These are phyloP conservation scores for Arctocebus calabarensis DNA, from an alignment of 2,797 vertebrate species.

Conservation along the genomic window DNA sequence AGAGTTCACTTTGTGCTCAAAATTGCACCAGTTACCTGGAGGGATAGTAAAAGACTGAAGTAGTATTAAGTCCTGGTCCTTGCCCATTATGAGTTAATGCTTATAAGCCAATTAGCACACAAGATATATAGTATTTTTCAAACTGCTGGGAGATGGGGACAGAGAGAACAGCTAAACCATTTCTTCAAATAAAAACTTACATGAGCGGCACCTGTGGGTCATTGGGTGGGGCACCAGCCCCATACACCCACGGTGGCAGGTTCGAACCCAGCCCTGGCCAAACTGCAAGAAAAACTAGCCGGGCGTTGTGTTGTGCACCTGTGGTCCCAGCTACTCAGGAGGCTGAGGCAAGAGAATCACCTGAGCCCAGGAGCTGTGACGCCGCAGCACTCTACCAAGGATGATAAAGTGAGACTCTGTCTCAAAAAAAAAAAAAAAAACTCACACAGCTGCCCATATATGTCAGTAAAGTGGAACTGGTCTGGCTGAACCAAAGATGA, in stretches of 20 bases:
- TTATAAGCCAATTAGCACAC: background rate
- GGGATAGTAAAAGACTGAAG: background rate
- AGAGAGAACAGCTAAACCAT: background rate
- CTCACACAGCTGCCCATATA: background rate
- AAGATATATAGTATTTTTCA: background rate
- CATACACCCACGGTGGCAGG: no score
- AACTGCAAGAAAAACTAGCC: no score
- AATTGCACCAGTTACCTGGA: constrained; percentile 34
- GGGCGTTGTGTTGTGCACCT: no score
- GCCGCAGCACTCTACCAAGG: no score
- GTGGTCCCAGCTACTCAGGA: no score
- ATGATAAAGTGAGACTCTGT: no score
- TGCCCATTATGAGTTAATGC: background rate
- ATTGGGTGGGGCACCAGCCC: no score
- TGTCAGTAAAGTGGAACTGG: background rate
- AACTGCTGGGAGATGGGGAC: background rate
- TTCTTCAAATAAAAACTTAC: constrained; percentile 28
- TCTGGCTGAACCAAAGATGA: constrained; percentile 1
- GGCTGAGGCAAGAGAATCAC: no score
- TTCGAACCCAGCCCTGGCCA: no score
- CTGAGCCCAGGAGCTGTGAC: no score
- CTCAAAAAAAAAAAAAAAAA: background rate
- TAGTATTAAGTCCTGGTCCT: background rate
- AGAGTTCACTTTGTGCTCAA: constrained; percentile 36
- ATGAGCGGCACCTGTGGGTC: no score